Evolutionary conservation across 2,113 vertebrate genomes (phyloP), one percentile per base, ranked within the genome.

Genomic region (Poeciliopsis occidentalis): DNA sequence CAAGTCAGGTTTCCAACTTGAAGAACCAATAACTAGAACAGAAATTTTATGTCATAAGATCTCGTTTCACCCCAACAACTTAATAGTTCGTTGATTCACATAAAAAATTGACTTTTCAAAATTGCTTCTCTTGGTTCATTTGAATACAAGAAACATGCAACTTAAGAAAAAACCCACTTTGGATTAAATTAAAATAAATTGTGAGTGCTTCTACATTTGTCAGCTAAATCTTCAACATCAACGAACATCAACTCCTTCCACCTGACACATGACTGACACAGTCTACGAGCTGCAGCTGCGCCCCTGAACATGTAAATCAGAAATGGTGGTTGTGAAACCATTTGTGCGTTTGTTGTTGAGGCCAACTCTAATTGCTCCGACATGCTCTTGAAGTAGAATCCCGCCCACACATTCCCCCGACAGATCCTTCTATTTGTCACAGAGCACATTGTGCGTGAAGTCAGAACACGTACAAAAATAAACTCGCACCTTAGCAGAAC

Each of bases 321-420:
- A 76, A 60, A 73, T 76, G 75, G 78, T 32, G 64, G 41, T 47
- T 60, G 57, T 65, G 71, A 67, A 75, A 7, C 64, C 47, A 60
- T 74, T 77, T 73, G 81, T 83, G 69, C 66, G 73, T 83, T 69
- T 79, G 75, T 76, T 74, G 80, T 84, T 74, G 67, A 67, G 85
- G 73, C 84, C 84, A 85, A 85, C 88, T 87, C 81, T 90, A 93
- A 93, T 91, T 89, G 85, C 88, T 89, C 82, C 31, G 80, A 89
- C 87, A 87, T 86, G 86, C 87, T 92, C 87, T 90, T 93, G 91
- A 94, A 93, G 91, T 93, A 92, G 91, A 92, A 90, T 93, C 87
- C 87, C 90, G 51, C 91, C 92, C 87, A 92, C 93, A 88, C 79
- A 64, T 87, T 87, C 85, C 86, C 51, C 85, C 86, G 82, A 90